A percentile compares a stretch with the other conserved stretches of the same genome.
Evolutionary conservation across 30 jellyfish, hydroid and myxozoan genomes (phyloP).

Genomic region (Hydra vulgaris): DNA sequence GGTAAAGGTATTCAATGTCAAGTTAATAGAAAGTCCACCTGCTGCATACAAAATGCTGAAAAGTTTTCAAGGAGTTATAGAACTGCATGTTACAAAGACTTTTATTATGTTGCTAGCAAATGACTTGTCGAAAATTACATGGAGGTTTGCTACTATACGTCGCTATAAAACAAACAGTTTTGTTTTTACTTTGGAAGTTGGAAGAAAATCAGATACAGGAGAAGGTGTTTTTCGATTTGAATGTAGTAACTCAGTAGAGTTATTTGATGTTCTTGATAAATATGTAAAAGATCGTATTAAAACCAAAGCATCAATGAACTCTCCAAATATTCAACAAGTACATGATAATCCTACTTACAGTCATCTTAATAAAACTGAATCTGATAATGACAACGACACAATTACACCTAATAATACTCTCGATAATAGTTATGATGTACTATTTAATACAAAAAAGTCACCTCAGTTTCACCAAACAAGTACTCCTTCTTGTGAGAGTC

Average conservation of each 20-base stretch:
- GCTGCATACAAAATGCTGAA: not conserved
- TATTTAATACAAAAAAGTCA: too few species aligned
- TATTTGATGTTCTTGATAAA: constrained; percentile 53
- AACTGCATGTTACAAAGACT: not conserved
- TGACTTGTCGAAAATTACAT: not conserved
- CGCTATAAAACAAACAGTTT: constrained; percentile 71
- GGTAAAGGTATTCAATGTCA: constrained; percentile 8
- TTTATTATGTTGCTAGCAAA: not conserved
- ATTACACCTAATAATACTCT: too few species aligned
- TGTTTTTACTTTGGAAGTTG: constrained; percentile 65
- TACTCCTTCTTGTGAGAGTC: too few species aligned
- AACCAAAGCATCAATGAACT: too few species aligned
- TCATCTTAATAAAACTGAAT: too few species aligned
- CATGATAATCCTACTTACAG: too few species aligned
- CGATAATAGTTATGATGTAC: too few species aligned
- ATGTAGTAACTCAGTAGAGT: constrained; percentile 56
- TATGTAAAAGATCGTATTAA: constrained; percentile 53
- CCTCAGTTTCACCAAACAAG: too few species aligned
- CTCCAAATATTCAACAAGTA: too few species aligned
- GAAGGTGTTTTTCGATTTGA: too few species aligned
- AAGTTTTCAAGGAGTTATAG: not conserved
- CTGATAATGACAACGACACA: too few species aligned
- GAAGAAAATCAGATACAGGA: constrained; percentile 86
- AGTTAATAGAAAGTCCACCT: constrained; percentile 16
- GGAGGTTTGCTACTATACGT: constrained; percentile 71